Base-by-base conservation (phyloP, 2,888 invertebrate genomes). In the Adineta ricciae region DNA sequence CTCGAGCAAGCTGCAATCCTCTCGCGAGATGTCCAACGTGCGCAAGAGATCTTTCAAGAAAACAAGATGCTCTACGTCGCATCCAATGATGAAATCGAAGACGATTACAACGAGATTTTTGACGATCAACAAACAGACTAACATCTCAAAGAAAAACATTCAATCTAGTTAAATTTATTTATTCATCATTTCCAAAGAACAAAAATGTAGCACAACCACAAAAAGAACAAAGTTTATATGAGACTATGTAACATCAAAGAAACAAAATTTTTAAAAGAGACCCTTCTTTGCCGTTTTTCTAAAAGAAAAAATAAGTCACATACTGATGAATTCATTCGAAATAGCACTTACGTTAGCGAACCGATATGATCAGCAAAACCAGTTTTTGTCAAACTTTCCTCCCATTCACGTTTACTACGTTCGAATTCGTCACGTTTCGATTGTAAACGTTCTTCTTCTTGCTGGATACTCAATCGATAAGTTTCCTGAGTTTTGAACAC, bases 401-500 rank as follows among this genome's bases (percentile, higher is more conserved):
- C 85, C 85, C 85, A 85, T 56, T 83, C 49, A 73, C 83, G 85
- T 32, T 56, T 54, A 46, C 72, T 52, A 83, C 52, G 72, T 82
- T 83, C 54, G 21, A 85, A 85, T 38, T 82, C 64, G 21, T 38
- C 56, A 46, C 85, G 73, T 54, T 82, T 83, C 32, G 52, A 83
- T 78, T 84, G 73, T 14, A 85, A 32, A 56, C 83, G 83, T 84
- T 85, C 83, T 56, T 85, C 85, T 84, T 85, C 85, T 85, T 85
- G 83, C 78, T 85, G 83, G n/a, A 85, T 52, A 85, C 73, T 72
- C 38, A 73, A 38, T 84, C 85, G 83, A 83, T 83, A 50, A 41
- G 85, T 27, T 83, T 85, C 56, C 84, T 83, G 49, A 84, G 84
- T 83, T 85, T 54, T 83, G n/a, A 56, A 52, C 32, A 83, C 27